These are phyloP conservation scores for Pharmacophagus antenor DNA, from an alignment of 2,888 invertebrate species.

Conservation along the genomic window DNA sequence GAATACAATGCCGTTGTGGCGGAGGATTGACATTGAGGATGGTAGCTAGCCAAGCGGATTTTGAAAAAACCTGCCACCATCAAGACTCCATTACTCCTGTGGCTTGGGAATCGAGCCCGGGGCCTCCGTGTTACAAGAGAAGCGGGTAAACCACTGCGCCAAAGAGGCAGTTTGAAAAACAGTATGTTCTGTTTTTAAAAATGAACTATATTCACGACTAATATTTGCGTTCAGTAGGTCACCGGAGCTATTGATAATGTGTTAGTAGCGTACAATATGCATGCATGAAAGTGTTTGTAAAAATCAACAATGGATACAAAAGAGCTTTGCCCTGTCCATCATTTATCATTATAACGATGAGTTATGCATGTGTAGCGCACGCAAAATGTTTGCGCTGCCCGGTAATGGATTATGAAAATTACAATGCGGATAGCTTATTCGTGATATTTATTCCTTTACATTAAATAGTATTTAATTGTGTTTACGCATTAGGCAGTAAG, in stretches of 20 bases:
- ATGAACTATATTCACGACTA: background rate
- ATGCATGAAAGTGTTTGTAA: slow-evolving; percentile 23
- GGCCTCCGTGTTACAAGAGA: too few relatives aligned
- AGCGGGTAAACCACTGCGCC: too few relatives aligned
- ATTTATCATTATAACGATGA: slow-evolving; percentile 13
- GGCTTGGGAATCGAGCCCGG: too few relatives aligned
- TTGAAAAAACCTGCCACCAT: too few relatives aligned
- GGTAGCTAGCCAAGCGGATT: too few relatives aligned
- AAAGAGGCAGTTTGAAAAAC: background rate
- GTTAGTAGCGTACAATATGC: slow-evolving; percentile 16
- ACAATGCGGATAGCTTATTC: background rate
- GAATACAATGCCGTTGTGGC: too few relatives aligned
- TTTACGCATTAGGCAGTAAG: too few relatives aligned
- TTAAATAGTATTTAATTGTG: background rate
- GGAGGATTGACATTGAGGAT: too few relatives aligned
- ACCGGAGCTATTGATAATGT: slow-evolving; percentile 8
- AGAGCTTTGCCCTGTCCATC: slow-evolving; percentile 5
- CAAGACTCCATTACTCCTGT: too few relatives aligned
- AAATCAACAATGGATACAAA: slow-evolving; percentile 23
- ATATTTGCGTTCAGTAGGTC: slow-evolving; percentile 6
- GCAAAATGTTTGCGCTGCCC: background rate
- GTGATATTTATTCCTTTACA: background rate
- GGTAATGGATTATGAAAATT: background rate
- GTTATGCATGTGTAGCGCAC: slow-evolving; percentile 8
- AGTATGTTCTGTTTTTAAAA: background rate